Conservation (phyloP, 2,113 vertebrate genomes). For the Zingel zingel region DNA sequence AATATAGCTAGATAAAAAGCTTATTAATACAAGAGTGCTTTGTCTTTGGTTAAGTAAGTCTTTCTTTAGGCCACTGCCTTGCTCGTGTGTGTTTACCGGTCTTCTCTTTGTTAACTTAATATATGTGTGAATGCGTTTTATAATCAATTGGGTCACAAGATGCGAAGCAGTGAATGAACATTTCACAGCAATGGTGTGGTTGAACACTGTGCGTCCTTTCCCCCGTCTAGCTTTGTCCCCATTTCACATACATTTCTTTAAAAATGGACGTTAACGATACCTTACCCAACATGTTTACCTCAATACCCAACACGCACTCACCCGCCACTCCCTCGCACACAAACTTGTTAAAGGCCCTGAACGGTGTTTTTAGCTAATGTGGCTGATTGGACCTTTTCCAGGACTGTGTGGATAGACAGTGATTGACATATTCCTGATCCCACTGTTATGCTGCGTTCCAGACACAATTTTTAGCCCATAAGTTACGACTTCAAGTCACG, state of each 20-base stretch:
- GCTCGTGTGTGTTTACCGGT: slow-evolving; percentile 16
- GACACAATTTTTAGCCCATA: too few species aligned
- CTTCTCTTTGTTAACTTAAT: neutral
- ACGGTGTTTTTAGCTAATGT: too few species aligned
- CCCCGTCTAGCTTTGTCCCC: slow-evolving; percentile 11
- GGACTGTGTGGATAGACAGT: too few species aligned
- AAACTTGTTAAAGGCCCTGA: neutral
- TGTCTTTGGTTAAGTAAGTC: slow-evolving; percentile 81
- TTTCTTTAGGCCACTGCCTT: slow-evolving; percentile 39
- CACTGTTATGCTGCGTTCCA: too few species aligned
- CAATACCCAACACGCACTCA: neutral
- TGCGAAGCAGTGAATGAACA: slow-evolving; percentile 11
- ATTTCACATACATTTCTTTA: slow-evolving; percentile 51
- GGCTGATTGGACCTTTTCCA: too few species aligned
- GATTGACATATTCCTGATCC: too few species aligned
- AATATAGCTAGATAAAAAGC: slow-evolving; percentile 79
- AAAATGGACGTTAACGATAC: slow-evolving; percentile 40
- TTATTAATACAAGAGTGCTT: slow-evolving; percentile 82
- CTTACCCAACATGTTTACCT: neutral
- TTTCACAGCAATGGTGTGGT: slow-evolving; percentile 13
- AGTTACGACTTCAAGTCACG: too few species aligned
- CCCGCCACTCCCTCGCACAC: slow-evolving; percentile 2
- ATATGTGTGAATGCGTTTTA: neutral
- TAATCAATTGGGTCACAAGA: slow-evolving; percentile 5
- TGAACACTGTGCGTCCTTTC: slow-evolving; percentile 17